These are phyloP conservation scores for Tenthredo notha DNA, from an alignment of 2,888 invertebrate species.

Conservation along the genomic window DNA sequence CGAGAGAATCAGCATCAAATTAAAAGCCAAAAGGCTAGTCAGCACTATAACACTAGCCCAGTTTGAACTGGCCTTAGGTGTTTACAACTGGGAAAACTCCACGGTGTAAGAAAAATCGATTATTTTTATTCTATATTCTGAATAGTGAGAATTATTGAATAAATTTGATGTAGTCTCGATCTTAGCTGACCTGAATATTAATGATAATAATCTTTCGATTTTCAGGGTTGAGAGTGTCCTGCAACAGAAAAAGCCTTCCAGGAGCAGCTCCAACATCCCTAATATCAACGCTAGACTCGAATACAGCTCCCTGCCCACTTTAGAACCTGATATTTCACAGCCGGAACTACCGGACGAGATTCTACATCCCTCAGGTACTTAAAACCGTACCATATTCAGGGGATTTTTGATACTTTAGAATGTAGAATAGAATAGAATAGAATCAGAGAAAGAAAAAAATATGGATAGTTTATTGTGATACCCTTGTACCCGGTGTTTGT, in stretches of 20 bases:
- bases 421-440: not conserved
- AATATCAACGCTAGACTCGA: conserved; percentile 76
- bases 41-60: conserved; percentile 79
- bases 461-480: not conserved
- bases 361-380: conserved; percentile 68
- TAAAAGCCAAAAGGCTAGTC: conserved; percentile 79
- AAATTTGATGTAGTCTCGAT: not conserved
- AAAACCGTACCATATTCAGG: not conserved
- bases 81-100: conserved; percentile 78
- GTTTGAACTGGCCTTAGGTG: conserved; percentile 77
- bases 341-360: conserved; percentile 66
- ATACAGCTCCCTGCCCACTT: conserved; percentile 77
- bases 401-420: not conserved
- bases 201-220: not conserved
- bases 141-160: not conserved
- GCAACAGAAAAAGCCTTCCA: conserved; percentile 75
- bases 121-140: not conserved
- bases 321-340: conserved; percentile 75
- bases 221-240: conserved; percentile 77
- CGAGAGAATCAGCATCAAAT: conserved; percentile 78
- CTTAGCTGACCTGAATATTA: not conserved
- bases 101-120: conserved; percentile 72
- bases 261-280: conserved; percentile 72
- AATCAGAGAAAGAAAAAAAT: not conserved
- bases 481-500: not conserved